These are phyloP conservation scores for Automeris io DNA, from an alignment of 2,888 invertebrate genomes.

Conservation along the genomic window DNA sequence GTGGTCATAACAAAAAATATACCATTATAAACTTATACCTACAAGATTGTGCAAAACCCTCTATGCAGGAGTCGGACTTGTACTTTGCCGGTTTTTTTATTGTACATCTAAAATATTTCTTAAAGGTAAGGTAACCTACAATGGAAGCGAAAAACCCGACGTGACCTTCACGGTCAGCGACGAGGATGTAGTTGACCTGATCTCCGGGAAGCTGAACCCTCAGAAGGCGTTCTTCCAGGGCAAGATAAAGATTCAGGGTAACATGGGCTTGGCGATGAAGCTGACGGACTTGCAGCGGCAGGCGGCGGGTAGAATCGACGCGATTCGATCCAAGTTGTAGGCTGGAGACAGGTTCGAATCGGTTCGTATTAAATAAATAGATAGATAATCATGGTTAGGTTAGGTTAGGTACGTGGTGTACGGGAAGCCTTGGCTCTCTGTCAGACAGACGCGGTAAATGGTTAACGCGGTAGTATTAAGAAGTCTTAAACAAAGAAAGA, in stretches of 20 bases:
- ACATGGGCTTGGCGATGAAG: slow-evolving; percentile 98
- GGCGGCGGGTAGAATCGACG: slow-evolving; percentile 84
- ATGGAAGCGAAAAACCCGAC: slow-evolving; percentile 90
- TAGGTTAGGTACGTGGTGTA: slow-evolving; percentile 45
- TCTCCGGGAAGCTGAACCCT: slow-evolving; percentile 93
- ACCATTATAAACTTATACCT: too few species aligned
- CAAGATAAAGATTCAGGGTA: slow-evolving; percentile 96
- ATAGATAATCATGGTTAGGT: background rate
- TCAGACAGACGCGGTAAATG: too few species aligned
- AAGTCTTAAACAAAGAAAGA: too few species aligned
- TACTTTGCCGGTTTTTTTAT: too few species aligned
- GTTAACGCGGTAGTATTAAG: too few species aligned
- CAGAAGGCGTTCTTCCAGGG: slow-evolving; percentile 98
- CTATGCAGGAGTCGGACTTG: too few species aligned
- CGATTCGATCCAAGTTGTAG: slow-evolving; percentile 86
- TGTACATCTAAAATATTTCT: too few species aligned
- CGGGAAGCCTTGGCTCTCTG: too few species aligned
- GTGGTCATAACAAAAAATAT: too few species aligned
- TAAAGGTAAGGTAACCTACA: slow-evolving; percentile 87
- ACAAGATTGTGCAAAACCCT: too few species aligned
- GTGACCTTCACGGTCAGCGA: slow-evolving; percentile 94
- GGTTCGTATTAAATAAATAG: slow-evolving; percentile 24
- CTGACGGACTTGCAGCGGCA: slow-evolving; percentile 88
- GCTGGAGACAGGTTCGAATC: slow-evolving; percentile 21
- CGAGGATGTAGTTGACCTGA: slow-evolving; percentile 90